Percentiles rank a stretch among this genome's conserved stretches.
Evolutionary conservation across 30 jellyfish, hydroid and myxozoan species (phyloP).

Genomic region (Calvadosia cruxmelitensis): DNA sequence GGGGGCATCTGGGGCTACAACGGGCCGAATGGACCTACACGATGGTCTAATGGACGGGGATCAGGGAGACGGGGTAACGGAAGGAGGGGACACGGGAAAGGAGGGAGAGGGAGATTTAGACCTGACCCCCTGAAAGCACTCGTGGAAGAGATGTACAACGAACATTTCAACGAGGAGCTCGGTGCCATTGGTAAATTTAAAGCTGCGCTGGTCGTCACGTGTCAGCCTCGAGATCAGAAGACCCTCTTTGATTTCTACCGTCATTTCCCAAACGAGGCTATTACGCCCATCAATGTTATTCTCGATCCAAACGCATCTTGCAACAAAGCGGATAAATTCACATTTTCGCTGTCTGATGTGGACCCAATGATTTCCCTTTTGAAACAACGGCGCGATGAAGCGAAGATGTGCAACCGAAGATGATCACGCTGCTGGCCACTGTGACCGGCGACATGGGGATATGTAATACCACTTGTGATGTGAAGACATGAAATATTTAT

Average conservation of each 20-base stretch:
- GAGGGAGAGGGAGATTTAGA: no score
- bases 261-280: not conserved
- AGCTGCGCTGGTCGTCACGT: not conserved
- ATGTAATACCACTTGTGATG: no score
- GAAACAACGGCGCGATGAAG: not conserved
- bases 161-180: not conserved
- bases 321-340: no score
- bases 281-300: not conserved
- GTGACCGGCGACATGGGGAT: no score
- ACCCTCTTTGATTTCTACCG: not conserved
- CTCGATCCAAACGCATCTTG: not conserved
- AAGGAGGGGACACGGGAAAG: no score
- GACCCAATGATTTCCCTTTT: not conserved
- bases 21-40: not conserved
- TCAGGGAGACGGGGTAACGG: no score
- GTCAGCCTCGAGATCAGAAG: not conserved
- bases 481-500: no score
- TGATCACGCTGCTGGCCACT: no score
- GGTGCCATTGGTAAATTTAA: not conserved
- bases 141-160: not conserved
- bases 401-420: not conserved
- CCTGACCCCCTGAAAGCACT: not conserved
- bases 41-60: no score
- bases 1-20: not conserved
- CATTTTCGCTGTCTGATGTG: not conserved